phyloP scores from a whole-genome alignment of 2,888 invertebrate genomes.

The Lycocerus yunnanus region DNA sequence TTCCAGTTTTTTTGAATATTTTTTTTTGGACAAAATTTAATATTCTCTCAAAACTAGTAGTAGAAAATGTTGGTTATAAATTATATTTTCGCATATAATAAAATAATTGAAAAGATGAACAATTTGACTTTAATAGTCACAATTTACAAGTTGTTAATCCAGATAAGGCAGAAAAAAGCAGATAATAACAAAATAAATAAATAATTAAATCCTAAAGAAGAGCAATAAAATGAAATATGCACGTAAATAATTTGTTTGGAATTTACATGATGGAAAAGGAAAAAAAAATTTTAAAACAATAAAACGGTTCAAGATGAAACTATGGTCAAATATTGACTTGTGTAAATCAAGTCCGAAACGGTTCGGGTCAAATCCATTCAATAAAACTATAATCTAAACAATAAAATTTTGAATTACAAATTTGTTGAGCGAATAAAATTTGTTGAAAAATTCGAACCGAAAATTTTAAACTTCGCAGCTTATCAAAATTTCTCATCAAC shows the following conservation, averaged over 20 bases:
- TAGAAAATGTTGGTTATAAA: background rate
- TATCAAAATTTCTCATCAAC: slow-evolving; percentile 51
- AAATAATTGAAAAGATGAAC: background rate
- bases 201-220: background rate
- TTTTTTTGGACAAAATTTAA: background rate
- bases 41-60: background rate
- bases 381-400: slow-evolving; percentile 52
- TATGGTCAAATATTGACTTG: background rate
- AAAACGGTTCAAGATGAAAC: background rate
- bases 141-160: background rate
- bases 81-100: background rate
- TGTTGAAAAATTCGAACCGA: slow-evolving; percentile 52
- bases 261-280: background rate
- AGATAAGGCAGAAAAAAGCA: background rate
- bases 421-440: slow-evolving; percentile 52
- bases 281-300: background rate
- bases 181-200: background rate
- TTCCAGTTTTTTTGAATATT: background rate
- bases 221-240: background rate
- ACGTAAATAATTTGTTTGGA: background rate
- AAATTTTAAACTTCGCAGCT: slow-evolving; percentile 50
- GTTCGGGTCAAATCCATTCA: slow-evolving; percentile 39
- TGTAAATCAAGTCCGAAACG: slow-evolving; percentile 13
- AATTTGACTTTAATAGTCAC: background rate
- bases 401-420: slow-evolving; percentile 56